A percentile compares a stretch with the other conserved stretches of the same genome.
Conservation (phyloP, 2,888 invertebrate species). For the Hartigia nigra region DNA sequence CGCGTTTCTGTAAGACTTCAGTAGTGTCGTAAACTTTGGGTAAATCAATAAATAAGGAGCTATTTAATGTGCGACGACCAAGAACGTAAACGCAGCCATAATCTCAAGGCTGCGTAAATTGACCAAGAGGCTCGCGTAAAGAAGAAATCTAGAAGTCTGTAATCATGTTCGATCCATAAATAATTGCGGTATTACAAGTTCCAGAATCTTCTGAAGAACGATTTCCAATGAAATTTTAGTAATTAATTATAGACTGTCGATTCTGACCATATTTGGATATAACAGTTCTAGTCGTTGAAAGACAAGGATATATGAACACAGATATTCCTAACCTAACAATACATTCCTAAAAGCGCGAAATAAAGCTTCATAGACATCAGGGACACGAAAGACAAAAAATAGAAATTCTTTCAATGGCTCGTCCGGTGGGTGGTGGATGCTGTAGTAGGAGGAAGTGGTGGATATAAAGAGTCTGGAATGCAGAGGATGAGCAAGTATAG, state of each 20-base stretch:
- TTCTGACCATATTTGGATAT: background rate
- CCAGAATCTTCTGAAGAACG: background rate
- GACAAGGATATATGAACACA: background rate
- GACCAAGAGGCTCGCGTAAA: background rate
- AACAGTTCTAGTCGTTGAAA: background rate
- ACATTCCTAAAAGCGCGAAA: background rate
- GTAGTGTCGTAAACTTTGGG: conserved; percentile 10
- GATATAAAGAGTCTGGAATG: background rate
- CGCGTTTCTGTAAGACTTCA: conserved; percentile 39
- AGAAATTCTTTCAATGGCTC: background rate
- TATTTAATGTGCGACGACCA: background rate
- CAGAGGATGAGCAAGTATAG: background rate
- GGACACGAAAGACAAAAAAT: background rate
- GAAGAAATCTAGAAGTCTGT: background rate
- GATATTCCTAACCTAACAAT: background rate
- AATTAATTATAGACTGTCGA: background rate
- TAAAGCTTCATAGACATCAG: background rate
- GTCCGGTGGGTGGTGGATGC: background rate
- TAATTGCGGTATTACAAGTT: background rate
- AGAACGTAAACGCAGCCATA: background rate
- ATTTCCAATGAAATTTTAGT: background rate
- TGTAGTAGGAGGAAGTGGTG: background rate
- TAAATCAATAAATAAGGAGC: background rate
- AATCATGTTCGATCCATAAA: background rate
- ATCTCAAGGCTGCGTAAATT: background rate